Evolutionary conservation across 2,113 vertebrate species (phyloP).

Genomic region (Xiphophorus couchianus): DNA sequence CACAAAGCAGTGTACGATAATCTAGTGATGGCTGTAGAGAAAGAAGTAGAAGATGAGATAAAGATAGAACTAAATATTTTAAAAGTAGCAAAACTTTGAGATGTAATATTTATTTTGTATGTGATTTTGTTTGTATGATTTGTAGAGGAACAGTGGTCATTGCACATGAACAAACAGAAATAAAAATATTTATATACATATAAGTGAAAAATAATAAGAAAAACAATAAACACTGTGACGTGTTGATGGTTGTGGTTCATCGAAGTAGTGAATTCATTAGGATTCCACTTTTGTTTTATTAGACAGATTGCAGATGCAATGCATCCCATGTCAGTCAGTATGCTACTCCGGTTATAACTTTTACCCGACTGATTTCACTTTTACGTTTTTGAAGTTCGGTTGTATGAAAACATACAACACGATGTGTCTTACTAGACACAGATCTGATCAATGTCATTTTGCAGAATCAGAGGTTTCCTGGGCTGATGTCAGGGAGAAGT

Average conservation of each 20-base stretch:
- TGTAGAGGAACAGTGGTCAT: not conserved
- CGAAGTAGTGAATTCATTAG: conserved; percentile 7
- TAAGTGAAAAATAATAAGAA: not conserved
- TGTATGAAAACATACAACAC: not conserved
- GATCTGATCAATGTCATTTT: not conserved
- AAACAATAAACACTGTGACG: not conserved
- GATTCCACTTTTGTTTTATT: not conserved
- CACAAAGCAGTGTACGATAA: conserved; percentile 80
- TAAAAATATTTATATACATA: not conserved
- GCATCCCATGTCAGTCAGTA: not conserved
- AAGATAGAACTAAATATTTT: conserved; percentile 50
- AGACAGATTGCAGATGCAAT: not conserved
- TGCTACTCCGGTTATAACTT: not conserved
- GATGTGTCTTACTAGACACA: not conserved
- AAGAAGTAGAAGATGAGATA: conserved; percentile 47
- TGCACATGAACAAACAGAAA: not conserved
- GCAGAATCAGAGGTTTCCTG: not conserved
- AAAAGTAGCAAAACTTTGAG: conserved; percentile 59
- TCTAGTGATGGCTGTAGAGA: conserved; percentile 63
- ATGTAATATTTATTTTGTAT: not conserved
- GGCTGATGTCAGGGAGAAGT: not conserved
- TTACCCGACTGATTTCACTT: not conserved
- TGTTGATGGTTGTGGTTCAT: not conserved
- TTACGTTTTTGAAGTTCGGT: not conserved
- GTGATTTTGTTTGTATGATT: not conserved